phyloP scores from a whole-genome alignment of 2,113 vertebrate genomes.

The Archilochus colubris region DNA sequence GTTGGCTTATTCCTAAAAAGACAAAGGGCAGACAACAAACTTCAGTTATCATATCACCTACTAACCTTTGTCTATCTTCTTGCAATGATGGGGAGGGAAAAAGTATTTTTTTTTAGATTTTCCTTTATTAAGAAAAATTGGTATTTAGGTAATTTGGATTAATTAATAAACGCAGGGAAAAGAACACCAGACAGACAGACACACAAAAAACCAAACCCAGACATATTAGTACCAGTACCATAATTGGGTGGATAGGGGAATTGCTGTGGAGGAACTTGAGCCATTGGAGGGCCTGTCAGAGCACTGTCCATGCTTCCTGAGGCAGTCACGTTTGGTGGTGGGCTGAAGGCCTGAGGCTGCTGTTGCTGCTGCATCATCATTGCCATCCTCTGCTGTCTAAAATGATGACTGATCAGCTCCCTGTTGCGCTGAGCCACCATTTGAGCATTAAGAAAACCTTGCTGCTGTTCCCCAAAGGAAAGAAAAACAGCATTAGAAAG shows the following conservation, averaged over 20 bases:
- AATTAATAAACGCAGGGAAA: background rate
- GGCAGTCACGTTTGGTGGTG: conserved; percentile 93
- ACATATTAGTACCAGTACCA: conserved; percentile 73
- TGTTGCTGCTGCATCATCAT: conserved; percentile 91
- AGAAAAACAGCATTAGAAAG: conserved; percentile 39
- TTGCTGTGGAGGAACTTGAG: conserved; percentile 86
- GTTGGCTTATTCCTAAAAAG: conserved; percentile 88
- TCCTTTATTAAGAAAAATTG: background rate
- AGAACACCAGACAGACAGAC: background rate
- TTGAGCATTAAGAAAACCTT: conserved; percentile 92
- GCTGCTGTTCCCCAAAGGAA: conserved; percentile 70
- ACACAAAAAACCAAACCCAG: no score
- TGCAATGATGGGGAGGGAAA: background rate
- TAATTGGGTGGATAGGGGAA: conserved; percentile 91
- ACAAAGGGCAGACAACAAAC: conserved; percentile 11
- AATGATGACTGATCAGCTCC: conserved; percentile 90
- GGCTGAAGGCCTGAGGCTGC: conserved; percentile 88
- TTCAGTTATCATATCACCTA: background rate
- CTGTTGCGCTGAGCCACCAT: conserved; percentile 94
- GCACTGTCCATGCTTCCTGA: conserved; percentile 88
- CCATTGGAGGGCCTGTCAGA: conserved; percentile 82
- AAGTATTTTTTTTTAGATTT: background rate
- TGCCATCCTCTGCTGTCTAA: conserved; percentile 90
- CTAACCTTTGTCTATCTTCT: background rate
- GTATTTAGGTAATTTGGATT: background rate